Evolutionary conservation across 1,140 invertebrate genomes (phyloP).

Genomic region (Atta cephalotes): DNA sequence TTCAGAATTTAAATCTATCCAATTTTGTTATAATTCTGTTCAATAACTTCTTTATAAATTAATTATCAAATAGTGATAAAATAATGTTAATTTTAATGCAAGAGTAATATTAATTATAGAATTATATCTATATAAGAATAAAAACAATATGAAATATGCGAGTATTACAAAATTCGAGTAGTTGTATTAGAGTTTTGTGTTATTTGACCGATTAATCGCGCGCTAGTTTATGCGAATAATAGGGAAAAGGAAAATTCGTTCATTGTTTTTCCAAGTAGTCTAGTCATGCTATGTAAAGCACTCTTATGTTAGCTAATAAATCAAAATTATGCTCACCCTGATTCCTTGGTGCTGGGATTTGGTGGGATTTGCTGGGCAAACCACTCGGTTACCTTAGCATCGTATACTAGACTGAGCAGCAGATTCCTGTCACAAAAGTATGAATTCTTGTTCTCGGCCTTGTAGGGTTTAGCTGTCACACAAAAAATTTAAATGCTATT

Average conservation of each 20-base stretch:
- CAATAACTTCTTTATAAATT: not conserved
- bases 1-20: not conserved
- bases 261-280: conserved; percentile 3
- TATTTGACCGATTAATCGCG: conserved; percentile 8
- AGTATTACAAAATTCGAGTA: not conserved
- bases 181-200: not conserved
- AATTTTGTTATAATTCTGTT: conserved; percentile 23
- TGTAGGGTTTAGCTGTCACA: conserved; percentile 86
- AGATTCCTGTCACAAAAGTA: conserved; percentile 93
- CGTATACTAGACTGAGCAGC: conserved; percentile 93
- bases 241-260: conserved; percentile 46
- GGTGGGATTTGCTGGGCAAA: conserved; percentile 86
- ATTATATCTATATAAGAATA: not conserved
- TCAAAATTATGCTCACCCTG: conserved; percentile 87
- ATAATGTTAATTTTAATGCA: not conserved
- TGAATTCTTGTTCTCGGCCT: conserved; percentile 87
- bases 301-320: conserved; percentile 4
- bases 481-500: conserved; percentile 3
- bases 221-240: conserved; percentile 26
- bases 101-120: not conserved
- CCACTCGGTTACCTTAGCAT: conserved; percentile 94
- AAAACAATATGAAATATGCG: not conserved
- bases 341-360: conserved; percentile 90
- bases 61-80: not conserved
- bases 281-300: conserved; percentile 30